These are phyloP conservation scores for Lithophane socia DNA, from an alignment of 2,888 invertebrate species.

Conservation along the genomic window DNA sequence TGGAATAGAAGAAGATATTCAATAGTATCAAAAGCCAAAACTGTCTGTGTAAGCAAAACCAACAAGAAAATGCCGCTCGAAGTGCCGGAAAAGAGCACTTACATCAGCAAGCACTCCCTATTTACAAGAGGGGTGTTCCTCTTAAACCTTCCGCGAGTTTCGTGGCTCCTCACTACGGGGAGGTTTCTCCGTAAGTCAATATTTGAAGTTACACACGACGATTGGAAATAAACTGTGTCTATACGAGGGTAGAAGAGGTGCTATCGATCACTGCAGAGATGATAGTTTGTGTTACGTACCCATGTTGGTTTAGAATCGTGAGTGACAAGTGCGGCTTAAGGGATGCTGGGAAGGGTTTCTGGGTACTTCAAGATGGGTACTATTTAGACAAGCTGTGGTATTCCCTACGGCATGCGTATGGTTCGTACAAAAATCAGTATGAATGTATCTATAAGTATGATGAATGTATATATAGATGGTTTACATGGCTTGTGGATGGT, in stretches of 20 bases:
- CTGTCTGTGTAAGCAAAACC: conserved; percentile 28
- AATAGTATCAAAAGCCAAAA: neutral
- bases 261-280: conserved; percentile 69
- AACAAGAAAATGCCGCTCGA: conserved; percentile 40
- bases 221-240: conserved; percentile 73
- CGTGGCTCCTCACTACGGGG: conserved; percentile 60
- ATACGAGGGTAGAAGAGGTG: conserved; percentile 43
- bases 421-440: neutral
- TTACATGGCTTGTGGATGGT: neutral
- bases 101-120: conserved; percentile 52
- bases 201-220: conserved; percentile 73
- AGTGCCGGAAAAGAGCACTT: conserved; percentile 63
- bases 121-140: conserved; percentile 39
- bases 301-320: conserved; percentile 45
- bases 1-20: neutral
- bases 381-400: neutral
- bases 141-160: conserved; percentile 40
- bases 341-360: neutral
- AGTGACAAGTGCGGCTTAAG: conserved; percentile 41
- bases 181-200: conserved; percentile 74
- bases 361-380: neutral
- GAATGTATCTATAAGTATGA: neutral
- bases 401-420: neutral
- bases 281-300: conserved; percentile 48
- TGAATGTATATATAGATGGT: neutral